These are phyloP conservation scores for Aldrovandia affinis DNA, from an alignment of 2,797 vertebrate genomes.

Conservation along the genomic window DNA sequence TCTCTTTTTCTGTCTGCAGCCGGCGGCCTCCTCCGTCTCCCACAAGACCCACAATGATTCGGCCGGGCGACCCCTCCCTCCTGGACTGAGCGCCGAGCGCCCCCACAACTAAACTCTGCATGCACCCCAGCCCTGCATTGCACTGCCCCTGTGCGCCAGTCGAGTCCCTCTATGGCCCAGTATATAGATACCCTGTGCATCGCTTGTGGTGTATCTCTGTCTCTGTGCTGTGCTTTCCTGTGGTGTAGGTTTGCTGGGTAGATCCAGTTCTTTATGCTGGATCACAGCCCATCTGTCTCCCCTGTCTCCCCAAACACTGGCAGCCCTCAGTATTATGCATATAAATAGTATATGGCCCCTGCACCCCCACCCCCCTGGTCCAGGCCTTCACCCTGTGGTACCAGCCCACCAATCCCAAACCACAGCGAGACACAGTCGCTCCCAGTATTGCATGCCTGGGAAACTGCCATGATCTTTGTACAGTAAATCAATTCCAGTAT, in stretches of 20 bases:
- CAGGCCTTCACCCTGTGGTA: neutral
- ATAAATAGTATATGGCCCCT: neutral
- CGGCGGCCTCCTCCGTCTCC: constrained; percentile 78
- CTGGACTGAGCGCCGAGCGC: constrained; percentile 66
- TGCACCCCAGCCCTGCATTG: constrained; percentile 53
- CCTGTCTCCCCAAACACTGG: neutral
- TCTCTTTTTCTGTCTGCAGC: constrained; percentile 71
- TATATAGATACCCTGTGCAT: constrained; percentile 8
- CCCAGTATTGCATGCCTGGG: constrained; percentile 30
- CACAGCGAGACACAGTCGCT: constrained; percentile 6
- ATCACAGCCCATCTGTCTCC: too few species aligned
- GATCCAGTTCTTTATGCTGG: neutral
- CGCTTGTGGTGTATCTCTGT: constrained; percentile 21
- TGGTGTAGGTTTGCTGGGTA: neutral
- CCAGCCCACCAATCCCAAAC: constrained; percentile 19
- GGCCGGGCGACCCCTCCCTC: constrained; percentile 74
- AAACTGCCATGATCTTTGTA: constrained; percentile 23
- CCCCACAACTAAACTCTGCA: constrained; percentile 4
- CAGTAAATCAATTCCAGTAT: constrained; percentile 18
- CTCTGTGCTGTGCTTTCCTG: constrained; percentile 18
- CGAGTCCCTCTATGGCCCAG: constrained; percentile 14
- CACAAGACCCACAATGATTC: constrained; percentile 75
- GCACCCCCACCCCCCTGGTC: neutral
- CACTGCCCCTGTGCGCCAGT: constrained; percentile 19
- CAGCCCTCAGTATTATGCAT: neutral